Evolutionary conservation across 2,888 invertebrate species (phyloP), one percentile per base, ranked within the genome.

Genomic region (Selenia dentaria): DNA sequence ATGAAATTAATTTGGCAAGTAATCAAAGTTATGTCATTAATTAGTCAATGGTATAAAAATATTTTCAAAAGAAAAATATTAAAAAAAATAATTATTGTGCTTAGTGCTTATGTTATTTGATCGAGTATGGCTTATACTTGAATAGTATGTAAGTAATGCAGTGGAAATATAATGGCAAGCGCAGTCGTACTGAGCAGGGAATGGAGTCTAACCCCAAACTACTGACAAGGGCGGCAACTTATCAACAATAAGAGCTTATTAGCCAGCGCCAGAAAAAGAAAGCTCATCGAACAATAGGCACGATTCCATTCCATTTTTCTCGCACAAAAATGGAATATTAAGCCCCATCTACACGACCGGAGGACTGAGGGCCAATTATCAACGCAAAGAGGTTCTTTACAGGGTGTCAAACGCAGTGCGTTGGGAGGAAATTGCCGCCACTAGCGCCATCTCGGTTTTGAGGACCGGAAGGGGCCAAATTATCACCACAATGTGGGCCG

Each of bases 401-500:
- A 27, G 51, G 56, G 47, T 59, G 82, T 82, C 82, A 81, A 66
- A 73, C 68, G 74, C 82, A 82, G 64, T 56, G 64, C 51, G 49
- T 41, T 41, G 51, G 60, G 59, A 73, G 74, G 83, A 82, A 82
- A 82, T 82, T 81, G 76, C 78, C 60, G 61, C 60, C 72, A 72
- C 75, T 74, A 72, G 71, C 74, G 73, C 75, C 76, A 71, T 71
- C 73, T 73, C 70, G 66, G 8, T 22, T 37, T 60, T 54, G 59
- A 54, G 58, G 68, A 64, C 79, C 80, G 79, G 78, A 77, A 74
- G 67, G 64, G 63, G 56, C 70, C 70, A 70, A 78, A 79, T 79
- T 75, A 74, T 72, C 62, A 41, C 16, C 36, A 47, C 47, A 47
- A 36, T 47, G 41, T 41, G 28, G 45, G 45, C 10, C 33, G 38